phyloP scores from a whole-genome alignment of 2,797 vertebrate species.

The Crocidura indochinensis region DNA sequence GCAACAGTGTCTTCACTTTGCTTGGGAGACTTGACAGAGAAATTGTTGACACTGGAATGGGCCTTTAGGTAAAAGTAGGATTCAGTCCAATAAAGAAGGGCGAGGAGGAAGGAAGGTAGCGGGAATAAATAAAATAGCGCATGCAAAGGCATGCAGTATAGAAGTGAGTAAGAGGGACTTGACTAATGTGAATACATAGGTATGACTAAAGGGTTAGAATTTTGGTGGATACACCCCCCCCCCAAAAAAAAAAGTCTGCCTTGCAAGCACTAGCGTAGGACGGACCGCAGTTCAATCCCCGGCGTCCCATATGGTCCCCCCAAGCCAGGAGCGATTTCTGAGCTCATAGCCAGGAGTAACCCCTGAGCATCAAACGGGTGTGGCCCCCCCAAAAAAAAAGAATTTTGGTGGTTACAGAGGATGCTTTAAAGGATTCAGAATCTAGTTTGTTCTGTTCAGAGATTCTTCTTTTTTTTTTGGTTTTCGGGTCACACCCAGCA shows the following conservation, averaged over 20 bases:
- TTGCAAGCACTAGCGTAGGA: too few species aligned
- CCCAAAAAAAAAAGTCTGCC: too few species aligned
- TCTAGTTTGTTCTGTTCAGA: not conserved
- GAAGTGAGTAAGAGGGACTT: constrained; percentile 31
- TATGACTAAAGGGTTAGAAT: constrained; percentile 53
- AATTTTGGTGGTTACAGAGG: constrained; percentile 62
- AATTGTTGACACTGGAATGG: constrained; percentile 50
- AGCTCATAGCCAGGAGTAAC: too few species aligned
- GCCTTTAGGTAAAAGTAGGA: constrained; percentile 52
- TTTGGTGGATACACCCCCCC: constrained; percentile 64
- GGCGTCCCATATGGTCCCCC: too few species aligned
- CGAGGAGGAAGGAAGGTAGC: not conserved
- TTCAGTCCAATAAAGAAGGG: constrained; percentile 41
- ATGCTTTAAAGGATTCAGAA: constrained; percentile 27
- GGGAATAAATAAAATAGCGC: constrained; percentile 11
- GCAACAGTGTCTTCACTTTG: not conserved
- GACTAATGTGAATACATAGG: constrained; percentile 17
- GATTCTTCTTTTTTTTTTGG: too few species aligned
- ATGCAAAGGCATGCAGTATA: not conserved
- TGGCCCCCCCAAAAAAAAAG: too few species aligned
- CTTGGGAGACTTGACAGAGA: constrained; percentile 59
- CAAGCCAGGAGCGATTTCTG: too few species aligned
- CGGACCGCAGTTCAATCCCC: too few species aligned
- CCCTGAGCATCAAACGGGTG: too few species aligned
- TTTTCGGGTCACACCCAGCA: too few species aligned